Percentiles rank a stretch among this genome's conserved stretches.
Conservation (phyloP, 2,113 vertebrate genomes). For the Rafetus swinhoei region DNA sequence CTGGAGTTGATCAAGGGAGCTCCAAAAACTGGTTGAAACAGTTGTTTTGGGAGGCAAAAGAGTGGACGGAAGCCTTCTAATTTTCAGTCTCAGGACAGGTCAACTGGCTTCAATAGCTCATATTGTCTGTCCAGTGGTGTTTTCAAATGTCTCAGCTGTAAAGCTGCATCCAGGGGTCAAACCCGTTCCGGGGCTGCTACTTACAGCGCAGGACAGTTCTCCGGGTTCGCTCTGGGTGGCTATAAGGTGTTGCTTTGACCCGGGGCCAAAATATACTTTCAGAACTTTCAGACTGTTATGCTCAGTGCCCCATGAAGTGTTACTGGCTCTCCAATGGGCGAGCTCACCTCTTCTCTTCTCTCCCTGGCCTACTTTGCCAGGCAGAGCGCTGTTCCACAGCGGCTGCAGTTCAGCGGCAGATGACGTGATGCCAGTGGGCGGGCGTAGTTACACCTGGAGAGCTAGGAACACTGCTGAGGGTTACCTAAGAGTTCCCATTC, state of each 20-base stretch:
- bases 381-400: neutral
- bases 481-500: neutral
- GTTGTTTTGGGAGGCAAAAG: fast-evolving
- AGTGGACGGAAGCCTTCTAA: fast-evolving
- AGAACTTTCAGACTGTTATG: fast-evolving
- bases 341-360: neutral
- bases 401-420: neutral
- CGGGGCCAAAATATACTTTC: neutral
- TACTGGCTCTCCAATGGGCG: neutral
- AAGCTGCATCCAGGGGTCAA: neutral
- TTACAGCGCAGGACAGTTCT: no score
- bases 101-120: fast-evolving
- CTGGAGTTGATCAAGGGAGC: neutral
- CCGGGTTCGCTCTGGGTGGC: neutral
- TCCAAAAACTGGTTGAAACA: neutral
- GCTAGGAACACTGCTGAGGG: neutral
- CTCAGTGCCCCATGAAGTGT: fast-evolving
- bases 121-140: neutral
- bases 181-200: neutral
- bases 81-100: neutral
- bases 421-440: neutral
- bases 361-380: neutral
- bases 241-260: neutral
- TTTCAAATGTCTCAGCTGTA: neutral
- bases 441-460: neutral